A percentile compares a stretch with the other conserved stretches of the same genome.
These are phyloP conservation scores for Papilio polyxenes DNA, from an alignment of 1,140 invertebrate species.

Conservation along the genomic window DNA sequence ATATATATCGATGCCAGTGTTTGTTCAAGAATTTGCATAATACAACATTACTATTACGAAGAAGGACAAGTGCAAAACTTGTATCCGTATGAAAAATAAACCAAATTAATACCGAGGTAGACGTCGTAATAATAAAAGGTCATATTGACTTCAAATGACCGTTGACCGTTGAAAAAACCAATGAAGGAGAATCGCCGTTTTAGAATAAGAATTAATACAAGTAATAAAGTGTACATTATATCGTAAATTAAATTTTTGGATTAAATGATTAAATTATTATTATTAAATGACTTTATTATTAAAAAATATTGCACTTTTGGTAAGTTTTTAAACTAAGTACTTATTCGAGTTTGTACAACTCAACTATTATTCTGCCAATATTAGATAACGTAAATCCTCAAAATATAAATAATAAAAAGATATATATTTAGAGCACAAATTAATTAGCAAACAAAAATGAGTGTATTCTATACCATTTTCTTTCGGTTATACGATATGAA, in stretches of 20 bases:
- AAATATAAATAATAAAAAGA: no score
- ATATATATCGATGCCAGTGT: not conserved
- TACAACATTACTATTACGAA: constrained; percentile 27
- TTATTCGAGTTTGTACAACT: no score
- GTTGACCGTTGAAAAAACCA: constrained; percentile 20
- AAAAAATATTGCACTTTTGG: no score
- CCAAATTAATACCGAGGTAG: constrained; percentile 5
- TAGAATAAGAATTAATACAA: not conserved
- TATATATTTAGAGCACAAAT: no score
- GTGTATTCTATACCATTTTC: no score
- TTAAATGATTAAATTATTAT: no score
- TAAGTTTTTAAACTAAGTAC: no score
- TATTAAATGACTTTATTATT: no score
- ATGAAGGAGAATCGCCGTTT: not conserved
- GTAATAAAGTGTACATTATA: not conserved
- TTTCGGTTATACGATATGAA: no score
- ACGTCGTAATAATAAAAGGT: constrained; percentile 26
- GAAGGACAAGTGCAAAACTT: constrained; percentile 24
- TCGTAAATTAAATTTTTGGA: not conserved
- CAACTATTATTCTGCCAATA: no score
- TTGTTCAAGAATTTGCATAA: constrained; percentile 23
- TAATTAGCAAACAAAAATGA: no score
- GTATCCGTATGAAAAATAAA: constrained; percentile 20
- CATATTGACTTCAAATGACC: constrained; percentile 17
- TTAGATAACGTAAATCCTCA: no score